phyloP scores from a whole-genome alignment of 1,140 invertebrate genomes.

The Aplysia californica region DNA sequence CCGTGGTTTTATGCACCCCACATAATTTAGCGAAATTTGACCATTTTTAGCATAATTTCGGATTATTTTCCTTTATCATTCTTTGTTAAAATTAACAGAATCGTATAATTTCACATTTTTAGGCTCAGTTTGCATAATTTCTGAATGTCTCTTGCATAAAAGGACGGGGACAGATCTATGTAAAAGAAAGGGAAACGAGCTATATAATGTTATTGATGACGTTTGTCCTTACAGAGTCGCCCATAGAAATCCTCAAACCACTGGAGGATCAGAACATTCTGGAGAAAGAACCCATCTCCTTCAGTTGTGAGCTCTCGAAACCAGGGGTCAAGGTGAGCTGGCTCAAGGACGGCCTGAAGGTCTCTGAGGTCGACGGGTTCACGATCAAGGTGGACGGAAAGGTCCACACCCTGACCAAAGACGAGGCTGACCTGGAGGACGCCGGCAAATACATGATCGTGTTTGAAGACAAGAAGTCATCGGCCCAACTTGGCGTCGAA shows the following conservation, averaged over 20 bases:
- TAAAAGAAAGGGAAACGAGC: no score
- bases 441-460: conserved; percentile 57
- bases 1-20: no score
- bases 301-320: conserved; percentile 86
- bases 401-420: conserved; percentile 59
- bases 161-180: no score
- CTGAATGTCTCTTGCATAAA: no score
- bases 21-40: no score
- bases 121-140: no score
- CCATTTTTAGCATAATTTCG: no score
- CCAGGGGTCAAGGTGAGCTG: conserved; percentile 93
- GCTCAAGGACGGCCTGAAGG: conserved; percentile 81
- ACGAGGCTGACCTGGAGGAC: conserved; percentile 55
- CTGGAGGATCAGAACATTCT: conserved; percentile 50
- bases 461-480: conserved; percentile 44
- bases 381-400: conserved; percentile 48
- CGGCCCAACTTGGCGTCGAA: conserved; percentile 52
- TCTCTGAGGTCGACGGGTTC: conserved; percentile 40
- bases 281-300: conserved; percentile 52
- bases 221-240: neutral
- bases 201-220: conserved; percentile 4
- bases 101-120: no score
- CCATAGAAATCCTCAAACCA: conserved; percentile 51
- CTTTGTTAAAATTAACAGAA: no score
- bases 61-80: no score